These are phyloP conservation scores for Ardeotis arabs DNA, from an alignment of 2,113 vertebrate species.

Conservation along the genomic window DNA sequence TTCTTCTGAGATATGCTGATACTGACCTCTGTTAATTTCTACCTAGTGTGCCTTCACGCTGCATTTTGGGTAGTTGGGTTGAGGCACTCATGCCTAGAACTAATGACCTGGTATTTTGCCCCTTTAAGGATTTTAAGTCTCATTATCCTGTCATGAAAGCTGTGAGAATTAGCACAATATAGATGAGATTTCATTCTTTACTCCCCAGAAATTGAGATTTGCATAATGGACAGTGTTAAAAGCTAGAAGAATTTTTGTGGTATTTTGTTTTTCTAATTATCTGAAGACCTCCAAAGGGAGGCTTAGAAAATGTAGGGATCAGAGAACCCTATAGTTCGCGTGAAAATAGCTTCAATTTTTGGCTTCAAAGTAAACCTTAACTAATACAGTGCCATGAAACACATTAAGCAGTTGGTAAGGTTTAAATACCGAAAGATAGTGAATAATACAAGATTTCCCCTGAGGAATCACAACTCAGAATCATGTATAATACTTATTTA, in stretches of 20 bases:
- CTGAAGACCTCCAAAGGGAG: background rate
- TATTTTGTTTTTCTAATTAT: background rate
- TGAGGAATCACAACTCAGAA: background rate
- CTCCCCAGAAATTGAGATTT: background rate
- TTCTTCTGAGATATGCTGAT: background rate
- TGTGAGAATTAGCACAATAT: background rate
- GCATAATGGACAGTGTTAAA: background rate
- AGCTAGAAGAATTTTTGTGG: background rate
- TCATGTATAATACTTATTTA: background rate
- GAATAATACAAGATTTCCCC: background rate
- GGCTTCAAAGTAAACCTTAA: background rate
- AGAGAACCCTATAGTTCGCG: background rate
- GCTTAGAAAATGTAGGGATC: background rate
- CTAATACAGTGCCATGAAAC: no score
- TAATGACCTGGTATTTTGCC: background rate
- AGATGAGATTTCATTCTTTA: background rate
- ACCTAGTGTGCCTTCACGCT: background rate
- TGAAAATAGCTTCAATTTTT: background rate
- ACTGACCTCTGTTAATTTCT: background rate
- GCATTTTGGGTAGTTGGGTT: background rate
- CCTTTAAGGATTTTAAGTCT: background rate
- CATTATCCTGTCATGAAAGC: background rate
- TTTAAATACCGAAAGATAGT: background rate
- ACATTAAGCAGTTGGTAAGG: background rate
- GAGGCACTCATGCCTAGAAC: background rate